phyloP scores from a whole-genome alignment of 2,113 vertebrate genomes.

The Chamaetylas fuelleborni region DNA sequence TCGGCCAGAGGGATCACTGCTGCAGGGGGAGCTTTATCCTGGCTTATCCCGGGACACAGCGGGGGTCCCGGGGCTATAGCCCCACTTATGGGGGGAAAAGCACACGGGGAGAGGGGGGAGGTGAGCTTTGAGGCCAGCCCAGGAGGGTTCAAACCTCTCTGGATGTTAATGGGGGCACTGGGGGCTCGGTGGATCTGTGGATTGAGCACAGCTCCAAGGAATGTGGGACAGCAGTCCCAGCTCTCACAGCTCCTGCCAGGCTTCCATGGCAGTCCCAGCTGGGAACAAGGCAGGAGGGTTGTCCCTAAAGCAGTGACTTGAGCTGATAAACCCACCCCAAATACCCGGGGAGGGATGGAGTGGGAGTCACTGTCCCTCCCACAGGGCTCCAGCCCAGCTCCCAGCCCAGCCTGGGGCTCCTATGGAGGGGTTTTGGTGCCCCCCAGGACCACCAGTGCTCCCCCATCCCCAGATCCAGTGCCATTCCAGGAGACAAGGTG shows the following conservation, averaged over 20 bases:
- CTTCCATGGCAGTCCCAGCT: accelerated
- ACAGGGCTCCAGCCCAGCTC: background rate
- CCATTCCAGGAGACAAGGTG: background rate
- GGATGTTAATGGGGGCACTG: background rate
- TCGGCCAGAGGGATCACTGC: background rate
- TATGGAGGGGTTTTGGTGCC: background rate
- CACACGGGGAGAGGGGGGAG: background rate
- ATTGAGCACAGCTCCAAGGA: accelerated
- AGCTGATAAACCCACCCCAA: background rate
- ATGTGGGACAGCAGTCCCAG: background rate
- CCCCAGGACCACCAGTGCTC: background rate
- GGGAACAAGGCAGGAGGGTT: background rate
- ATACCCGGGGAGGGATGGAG: accelerated
- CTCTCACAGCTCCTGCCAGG: background rate
- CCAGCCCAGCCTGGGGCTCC: accelerated
- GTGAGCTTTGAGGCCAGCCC: background rate
- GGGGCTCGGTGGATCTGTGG: background rate
- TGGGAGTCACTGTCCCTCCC: background rate
- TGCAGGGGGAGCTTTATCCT: background rate
- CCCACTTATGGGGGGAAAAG: background rate
- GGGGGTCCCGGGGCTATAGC: background rate
- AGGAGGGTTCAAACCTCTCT: background rate
- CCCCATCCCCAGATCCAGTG: background rate
- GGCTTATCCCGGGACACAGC: background rate
- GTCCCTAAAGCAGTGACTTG: background rate